Evolutionary conservation across 2,113 vertebrate species (phyloP).

Genomic region (Sorex araneus): DNA sequence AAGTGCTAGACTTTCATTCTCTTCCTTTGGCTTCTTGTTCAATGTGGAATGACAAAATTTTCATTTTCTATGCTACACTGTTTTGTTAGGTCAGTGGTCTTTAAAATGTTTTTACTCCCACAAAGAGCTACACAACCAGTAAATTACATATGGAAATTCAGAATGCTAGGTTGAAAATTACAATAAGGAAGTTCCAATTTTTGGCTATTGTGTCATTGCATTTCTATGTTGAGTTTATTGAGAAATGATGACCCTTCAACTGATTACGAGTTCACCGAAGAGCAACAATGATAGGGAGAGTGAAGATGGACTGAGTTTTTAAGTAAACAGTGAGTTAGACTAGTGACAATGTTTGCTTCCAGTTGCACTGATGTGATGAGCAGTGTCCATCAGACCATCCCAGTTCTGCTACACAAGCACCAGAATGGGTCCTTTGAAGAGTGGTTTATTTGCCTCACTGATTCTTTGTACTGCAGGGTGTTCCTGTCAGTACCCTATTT

Average conservation of each 20-base stretch:
- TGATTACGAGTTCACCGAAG: neutral
- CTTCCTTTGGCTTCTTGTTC: neutral
- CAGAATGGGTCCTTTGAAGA: neutral
- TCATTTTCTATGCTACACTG: neutral
- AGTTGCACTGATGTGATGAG: neutral
- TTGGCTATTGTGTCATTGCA: neutral
- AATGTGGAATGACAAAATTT: neutral
- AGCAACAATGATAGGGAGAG: neutral
- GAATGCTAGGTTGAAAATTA: neutral
- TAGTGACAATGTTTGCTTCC: neutral
- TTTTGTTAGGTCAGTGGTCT: neutral
- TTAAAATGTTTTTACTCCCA: neutral
- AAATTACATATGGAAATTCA: neutral
- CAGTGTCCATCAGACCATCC: neutral
- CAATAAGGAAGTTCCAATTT: neutral
- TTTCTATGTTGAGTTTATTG: neutral
- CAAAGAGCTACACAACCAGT: too few species aligned
- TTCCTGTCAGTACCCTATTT: too few species aligned
- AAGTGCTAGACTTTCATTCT: neutral
- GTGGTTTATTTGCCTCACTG: neutral
- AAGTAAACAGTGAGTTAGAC: neutral
- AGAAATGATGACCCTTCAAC: neutral
- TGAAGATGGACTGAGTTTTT: neutral
- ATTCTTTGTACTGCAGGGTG: neutral
- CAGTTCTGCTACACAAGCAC: neutral